Conservation (phyloP, 2,113 vertebrate genomes). For the Lamprotornis superbus region DNA sequence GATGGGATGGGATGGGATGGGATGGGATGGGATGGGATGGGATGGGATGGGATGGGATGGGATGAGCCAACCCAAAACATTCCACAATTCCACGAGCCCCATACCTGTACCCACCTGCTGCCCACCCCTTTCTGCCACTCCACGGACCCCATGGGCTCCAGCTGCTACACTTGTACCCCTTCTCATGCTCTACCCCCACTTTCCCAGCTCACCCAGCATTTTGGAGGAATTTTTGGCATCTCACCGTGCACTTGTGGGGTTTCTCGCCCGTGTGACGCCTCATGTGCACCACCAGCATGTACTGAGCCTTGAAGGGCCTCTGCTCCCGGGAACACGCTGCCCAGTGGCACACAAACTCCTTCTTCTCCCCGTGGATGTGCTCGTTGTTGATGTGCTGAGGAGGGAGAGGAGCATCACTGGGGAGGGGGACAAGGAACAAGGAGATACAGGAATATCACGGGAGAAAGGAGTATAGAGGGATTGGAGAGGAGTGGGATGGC, state of each 20-base stretch:
- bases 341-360: slow-evolving; percentile 99
- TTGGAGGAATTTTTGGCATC: slow-evolving; percentile 76
- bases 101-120: background rate
- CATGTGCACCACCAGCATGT: slow-evolving; percentile 99
- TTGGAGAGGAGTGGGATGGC: background rate
- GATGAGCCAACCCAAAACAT: background rate
- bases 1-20: background rate
- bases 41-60: background rate
- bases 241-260: slow-evolving; percentile 98
- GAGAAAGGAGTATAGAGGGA: background rate
- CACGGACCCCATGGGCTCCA: accelerated
- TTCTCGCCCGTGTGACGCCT: slow-evolving; percentile 96
- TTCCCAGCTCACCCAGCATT: slow-evolving; percentile 82
- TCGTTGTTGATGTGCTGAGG: slow-evolving; percentile 96
- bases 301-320: slow-evolving; percentile 97
- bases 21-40: background rate
- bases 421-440: background rate
- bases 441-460: accelerated
- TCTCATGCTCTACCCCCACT: accelerated
- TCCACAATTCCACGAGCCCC: background rate
- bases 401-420: background rate
- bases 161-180: background rate
- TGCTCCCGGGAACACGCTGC: slow-evolving; percentile 93
- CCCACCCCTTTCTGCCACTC: background rate
- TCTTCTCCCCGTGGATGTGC: slow-evolving; percentile 97